Evolutionary conservation across 1,140 invertebrate genomes (phyloP).

Genomic region (Solen grandis): DNA sequence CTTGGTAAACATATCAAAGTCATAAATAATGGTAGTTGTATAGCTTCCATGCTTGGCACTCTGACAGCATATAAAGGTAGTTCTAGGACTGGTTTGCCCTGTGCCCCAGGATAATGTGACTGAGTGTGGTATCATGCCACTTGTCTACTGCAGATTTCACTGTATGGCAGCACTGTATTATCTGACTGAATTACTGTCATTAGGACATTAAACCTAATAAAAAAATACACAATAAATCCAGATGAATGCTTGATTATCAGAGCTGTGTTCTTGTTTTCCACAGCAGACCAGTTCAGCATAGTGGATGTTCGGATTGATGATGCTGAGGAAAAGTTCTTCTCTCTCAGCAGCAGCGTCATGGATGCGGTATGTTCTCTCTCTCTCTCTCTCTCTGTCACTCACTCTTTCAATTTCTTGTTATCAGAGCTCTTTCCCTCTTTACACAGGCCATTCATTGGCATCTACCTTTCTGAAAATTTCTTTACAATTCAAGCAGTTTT

Average conservation of each 20-base stretch:
- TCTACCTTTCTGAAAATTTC: neutral
- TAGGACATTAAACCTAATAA: no score
- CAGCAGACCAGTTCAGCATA: conserved; percentile 49
- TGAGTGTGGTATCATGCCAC: no score
- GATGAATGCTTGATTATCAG: neutral
- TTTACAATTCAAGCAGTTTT: no score
- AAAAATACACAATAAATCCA: neutral
- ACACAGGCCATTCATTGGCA: neutral
- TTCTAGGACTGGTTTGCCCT: no score
- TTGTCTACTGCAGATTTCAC: no score
- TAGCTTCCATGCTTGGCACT: neutral
- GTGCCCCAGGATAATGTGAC: no score
- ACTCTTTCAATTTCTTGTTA: neutral
- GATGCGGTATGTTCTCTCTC: conserved; percentile 40
- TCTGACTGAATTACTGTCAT: no score
- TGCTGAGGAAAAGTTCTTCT: conserved; percentile 15
- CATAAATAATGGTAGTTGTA: conserved; percentile 9
- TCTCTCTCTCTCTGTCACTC: neutral
- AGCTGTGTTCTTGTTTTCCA: neutral
- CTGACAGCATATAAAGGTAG: no score
- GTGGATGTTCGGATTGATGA: conserved; percentile 30
- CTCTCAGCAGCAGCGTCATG: conserved; percentile 17
- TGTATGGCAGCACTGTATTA: no score
- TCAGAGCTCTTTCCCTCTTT: neutral
- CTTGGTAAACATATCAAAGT: no score